Percentiles rank a stretch among this genome's conserved stretches.
Conservation (phyloP, 2,888 invertebrate genomes). For the Leucophenga maculata region DNA sequence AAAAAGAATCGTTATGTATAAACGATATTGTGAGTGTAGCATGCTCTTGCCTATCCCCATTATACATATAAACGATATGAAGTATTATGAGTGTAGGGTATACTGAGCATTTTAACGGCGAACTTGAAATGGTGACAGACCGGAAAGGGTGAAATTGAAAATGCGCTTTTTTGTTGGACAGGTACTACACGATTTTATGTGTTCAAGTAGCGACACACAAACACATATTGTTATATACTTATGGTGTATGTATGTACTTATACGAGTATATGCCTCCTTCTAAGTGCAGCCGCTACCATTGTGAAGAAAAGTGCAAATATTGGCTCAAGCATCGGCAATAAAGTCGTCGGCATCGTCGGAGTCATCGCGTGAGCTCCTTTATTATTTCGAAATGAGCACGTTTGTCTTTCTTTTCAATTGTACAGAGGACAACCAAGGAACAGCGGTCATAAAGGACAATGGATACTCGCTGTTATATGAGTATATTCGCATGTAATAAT, state of each 20-base stretch:
- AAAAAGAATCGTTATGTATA: no score
- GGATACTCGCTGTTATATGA: no score
- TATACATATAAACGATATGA: background rate
- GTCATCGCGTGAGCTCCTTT: background rate
- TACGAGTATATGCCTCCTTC: background rate
- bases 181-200: conserved; percentile 11
- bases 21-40: no score
- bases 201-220: background rate
- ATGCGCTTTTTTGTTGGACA: conserved; percentile 59
- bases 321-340: conserved; percentile 62
- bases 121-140: conserved; percentile 57
- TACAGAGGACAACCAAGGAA: no score
- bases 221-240: background rate
- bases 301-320: conserved; percentile 64
- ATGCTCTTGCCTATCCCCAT: no score
- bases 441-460: no score
- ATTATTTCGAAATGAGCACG: no score
- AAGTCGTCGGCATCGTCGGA: conserved; percentile 29
- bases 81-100: conserved; percentile 4
- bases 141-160: conserved; percentile 53
- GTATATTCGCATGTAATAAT: no score
- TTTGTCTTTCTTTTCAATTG: no score
- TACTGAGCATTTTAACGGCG: conserved; percentile 39
- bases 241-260: background rate
- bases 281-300: conserved; percentile 43